phyloP scores from a whole-genome alignment of 2,113 vertebrate genomes.

The Azemiops feae region DNA sequence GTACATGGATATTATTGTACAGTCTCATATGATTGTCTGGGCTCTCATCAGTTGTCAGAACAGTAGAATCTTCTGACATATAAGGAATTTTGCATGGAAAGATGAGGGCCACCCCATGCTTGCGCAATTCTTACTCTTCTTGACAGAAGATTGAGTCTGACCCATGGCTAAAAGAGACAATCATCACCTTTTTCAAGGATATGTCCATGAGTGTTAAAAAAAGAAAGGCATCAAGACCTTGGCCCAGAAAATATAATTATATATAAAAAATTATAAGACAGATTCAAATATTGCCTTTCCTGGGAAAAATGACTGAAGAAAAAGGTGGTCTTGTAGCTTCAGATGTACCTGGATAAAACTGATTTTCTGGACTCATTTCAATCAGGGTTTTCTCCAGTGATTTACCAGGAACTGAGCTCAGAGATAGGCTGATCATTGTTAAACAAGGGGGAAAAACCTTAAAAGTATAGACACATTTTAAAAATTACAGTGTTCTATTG shows the following conservation, averaged over 20 bases:
- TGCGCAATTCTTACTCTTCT: not conserved
- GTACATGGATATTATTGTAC: not conserved
- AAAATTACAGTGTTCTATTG: not conserved
- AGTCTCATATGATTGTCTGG: not conserved
- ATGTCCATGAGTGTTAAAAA: not conserved
- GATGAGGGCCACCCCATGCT: not conserved
- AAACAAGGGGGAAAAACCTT: not conserved
- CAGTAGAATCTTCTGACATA: not conserved
- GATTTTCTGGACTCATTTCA: not conserved
- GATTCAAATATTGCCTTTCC: not conserved
- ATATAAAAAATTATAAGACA: not conserved
- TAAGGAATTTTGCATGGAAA: not conserved
- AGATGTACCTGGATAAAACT: not conserved
- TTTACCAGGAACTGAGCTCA: not conserved
- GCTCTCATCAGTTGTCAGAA: not conserved
- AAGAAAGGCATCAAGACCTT: not conserved
- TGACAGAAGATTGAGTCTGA: not conserved
- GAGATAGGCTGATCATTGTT: not conserved
- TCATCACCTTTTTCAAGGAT: not conserved
- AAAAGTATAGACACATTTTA: not conserved
- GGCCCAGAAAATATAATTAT: not conserved
- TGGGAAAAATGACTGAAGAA: not conserved
- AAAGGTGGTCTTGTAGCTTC: not conserved
- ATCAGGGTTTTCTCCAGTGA: not conserved
- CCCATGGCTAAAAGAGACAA: not conserved